Percentiles rank a stretch among this genome's conserved stretches.
Evolutionary conservation across 2,888 invertebrate genomes (phyloP).

Genomic region (Embidobia sp.): DNA sequence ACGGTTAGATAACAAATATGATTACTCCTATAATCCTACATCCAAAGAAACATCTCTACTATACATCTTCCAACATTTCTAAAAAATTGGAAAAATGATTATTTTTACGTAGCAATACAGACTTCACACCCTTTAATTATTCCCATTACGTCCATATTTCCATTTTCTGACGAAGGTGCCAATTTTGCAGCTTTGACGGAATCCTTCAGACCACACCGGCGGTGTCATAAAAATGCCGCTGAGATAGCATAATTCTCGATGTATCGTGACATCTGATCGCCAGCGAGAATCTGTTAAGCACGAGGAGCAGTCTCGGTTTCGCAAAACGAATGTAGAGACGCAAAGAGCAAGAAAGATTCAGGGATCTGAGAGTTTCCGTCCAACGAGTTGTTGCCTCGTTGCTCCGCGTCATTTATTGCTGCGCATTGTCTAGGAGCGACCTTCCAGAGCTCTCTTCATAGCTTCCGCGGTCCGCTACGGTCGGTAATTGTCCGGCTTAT

Average conservation of each 20-base stretch:
- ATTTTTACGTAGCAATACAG: too few relatives aligned
- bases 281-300: too few relatives aligned
- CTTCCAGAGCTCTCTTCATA: slow-evolving; percentile 9
- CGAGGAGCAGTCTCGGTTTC: background rate
- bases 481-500: slow-evolving; percentile 66
- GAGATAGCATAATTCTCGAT: slow-evolving; percentile 56
- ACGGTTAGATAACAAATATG: too few relatives aligned
- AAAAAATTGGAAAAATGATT: too few relatives aligned
- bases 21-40: too few relatives aligned
- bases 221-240: slow-evolving; percentile 49
- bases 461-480: slow-evolving; percentile 19
- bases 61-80: too few relatives aligned
- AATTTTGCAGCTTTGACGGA: slow-evolving; percentile 24
- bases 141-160: too few relatives aligned
- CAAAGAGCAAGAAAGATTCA: slow-evolving; percentile 15
- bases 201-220: slow-evolving; percentile 25
- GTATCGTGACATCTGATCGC: slow-evolving; percentile 65
- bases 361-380: too few relatives aligned
- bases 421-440: slow-evolving; percentile 43
- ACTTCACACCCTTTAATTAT: too few relatives aligned
- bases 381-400: too few relatives aligned
- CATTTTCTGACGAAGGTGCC: too few relatives aligned
- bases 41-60: too few relatives aligned
- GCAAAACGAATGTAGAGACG: slow-evolving; percentile 41
- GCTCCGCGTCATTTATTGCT: slow-evolving; percentile 73